phyloP scores from a whole-genome alignment of 2,113 vertebrate genomes.

The Scomber japonicus region DNA sequence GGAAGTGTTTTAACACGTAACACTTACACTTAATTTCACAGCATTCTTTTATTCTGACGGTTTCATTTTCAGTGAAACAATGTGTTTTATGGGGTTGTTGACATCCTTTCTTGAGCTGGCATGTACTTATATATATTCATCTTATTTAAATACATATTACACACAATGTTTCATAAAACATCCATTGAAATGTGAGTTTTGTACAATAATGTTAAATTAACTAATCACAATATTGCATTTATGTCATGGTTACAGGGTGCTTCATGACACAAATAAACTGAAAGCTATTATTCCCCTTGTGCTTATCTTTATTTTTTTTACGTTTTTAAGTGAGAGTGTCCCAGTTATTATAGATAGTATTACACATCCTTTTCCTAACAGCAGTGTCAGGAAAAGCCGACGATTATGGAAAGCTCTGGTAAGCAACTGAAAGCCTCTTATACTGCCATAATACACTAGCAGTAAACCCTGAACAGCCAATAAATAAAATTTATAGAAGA shows the following conservation, averaged over 20 bases:
- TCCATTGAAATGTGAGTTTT: no score
- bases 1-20: not conserved
- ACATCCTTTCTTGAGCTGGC: not conserved
- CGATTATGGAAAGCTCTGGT: no score
- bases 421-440: no score
- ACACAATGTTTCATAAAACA: not conserved
- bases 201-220: not conserved
- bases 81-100: not conserved
- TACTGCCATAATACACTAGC: no score
- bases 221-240: not conserved
- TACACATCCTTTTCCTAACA: no score
- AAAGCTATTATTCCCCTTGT: not conserved
- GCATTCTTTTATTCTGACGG: not conserved
- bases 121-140: no score
- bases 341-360: no score
- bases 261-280: slow-evolving; percentile 2
- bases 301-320: not conserved
- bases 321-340: not conserved
- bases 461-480: no score
- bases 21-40: not conserved
- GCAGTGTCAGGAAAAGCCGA: no score
- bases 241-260: not conserved
- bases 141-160: not conserved
- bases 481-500: no score
- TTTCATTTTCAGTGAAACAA: not conserved